Evolutionary conservation across 1,140 invertebrate genomes (phyloP).

Genomic region (Paraescarpia echinospica): DNA sequence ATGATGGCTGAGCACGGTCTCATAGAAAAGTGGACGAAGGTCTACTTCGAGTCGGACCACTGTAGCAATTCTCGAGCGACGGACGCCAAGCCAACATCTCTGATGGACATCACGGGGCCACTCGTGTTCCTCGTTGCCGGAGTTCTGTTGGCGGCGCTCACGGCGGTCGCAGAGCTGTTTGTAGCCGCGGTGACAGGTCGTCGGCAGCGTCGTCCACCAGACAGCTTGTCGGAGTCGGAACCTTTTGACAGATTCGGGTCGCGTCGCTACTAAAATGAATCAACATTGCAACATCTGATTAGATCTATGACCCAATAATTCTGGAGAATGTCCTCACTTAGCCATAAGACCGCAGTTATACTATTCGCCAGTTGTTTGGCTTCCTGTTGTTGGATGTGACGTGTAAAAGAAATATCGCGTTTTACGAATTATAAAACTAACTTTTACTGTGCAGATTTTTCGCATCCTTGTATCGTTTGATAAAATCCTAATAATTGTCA

Average conservation of each 20-base stretch:
- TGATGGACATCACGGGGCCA: background rate
- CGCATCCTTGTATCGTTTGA: too few species aligned
- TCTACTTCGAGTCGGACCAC: background rate
- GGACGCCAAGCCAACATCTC: background rate
- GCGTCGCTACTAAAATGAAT: background rate
- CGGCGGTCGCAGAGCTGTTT: background rate
- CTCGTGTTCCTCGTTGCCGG: background rate
- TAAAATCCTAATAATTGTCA: too few species aligned
- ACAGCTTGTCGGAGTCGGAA: background rate
- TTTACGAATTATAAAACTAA: too few species aligned
- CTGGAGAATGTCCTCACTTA: too few species aligned
- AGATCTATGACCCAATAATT: too few species aligned
- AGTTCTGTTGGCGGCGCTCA: background rate
- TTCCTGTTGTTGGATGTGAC: too few species aligned
- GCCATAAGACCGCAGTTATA: too few species aligned
- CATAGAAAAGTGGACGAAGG: slow-evolving; percentile 9
- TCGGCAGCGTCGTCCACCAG: too few species aligned
- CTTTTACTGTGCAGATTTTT: too few species aligned
- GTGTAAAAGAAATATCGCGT: too few species aligned
- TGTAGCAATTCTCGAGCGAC: background rate
- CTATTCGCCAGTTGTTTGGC: too few species aligned
- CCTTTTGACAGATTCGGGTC: background rate
- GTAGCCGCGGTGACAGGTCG: background rate
- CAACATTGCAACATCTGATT: too few species aligned
- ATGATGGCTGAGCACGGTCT: background rate